Evolutionary conservation across 2,797 vertebrate species (phyloP), one percentile per base, ranked within the genome.

Genomic region (Pipistrellus kuhlii): DNA sequence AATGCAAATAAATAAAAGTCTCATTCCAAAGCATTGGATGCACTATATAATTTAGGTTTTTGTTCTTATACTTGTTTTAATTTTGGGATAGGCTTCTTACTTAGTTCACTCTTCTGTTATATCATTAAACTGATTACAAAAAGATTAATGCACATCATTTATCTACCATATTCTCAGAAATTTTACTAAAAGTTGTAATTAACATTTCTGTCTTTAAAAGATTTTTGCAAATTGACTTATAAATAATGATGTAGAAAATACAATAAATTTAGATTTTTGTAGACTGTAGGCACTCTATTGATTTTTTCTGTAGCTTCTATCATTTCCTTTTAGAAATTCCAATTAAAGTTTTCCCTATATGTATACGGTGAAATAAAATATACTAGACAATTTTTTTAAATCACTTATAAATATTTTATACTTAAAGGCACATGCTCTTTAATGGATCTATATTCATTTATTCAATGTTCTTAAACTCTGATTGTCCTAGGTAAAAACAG

Each of bases 1-100:
- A 92, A 90, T 48, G 93, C 82, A 97, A 97, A 97, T 97, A 97
- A 97, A 87, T 94, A 96, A 96, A 95, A 95, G 44, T 96, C 23
- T 32, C 20, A 51, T 78, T 97, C 75, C 82, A 66, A 97, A 86
- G 66, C 64, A 93, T 30, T 96, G 84, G 97, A 95, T 97, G 68
- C 55, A 97, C 93, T 97, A 96, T 3, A 25, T 55, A 0, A 84
- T 86, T 96, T 85, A 73, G 5, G 2, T 15, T 38, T 81, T n/a
- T 57, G 5, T 48, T 75, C 6, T 12, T 76, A 9, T 35, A 4
- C 64, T 73, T 96, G 1, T 80, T 93, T 93, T 78, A 88, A 81
- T 90, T 93, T 94, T 9, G 0, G 9, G 8, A 35, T 68, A 41
- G 7, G 2, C 4, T 93, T 93, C 2, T 13, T 59, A 94, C 4